Conservation (phyloP, 1,140 invertebrate species). For the Leptopilina boulardi region DNA sequence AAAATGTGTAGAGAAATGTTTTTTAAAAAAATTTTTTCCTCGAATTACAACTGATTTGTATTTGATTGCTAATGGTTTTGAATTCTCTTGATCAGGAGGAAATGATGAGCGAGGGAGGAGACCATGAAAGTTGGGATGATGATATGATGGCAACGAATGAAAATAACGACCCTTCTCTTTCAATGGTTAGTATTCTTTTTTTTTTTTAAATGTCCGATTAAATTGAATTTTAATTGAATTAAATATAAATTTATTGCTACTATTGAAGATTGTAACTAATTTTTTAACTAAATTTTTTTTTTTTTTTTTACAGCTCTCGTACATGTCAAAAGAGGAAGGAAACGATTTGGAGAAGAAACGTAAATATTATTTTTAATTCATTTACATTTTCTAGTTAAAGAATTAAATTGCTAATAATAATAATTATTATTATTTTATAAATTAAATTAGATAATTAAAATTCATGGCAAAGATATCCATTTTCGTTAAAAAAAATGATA, state of each 20-base stretch:
- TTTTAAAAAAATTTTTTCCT: too few relatives aligned
- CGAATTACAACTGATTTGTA: too few relatives aligned
- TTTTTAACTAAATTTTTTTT: background rate
- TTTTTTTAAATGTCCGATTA: conserved; percentile 17
- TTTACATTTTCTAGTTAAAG: too few relatives aligned
- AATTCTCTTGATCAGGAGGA: conserved; percentile 65
- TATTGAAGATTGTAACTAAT: too few relatives aligned
- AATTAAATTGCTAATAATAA: background rate
- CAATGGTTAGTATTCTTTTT: conserved; percentile 66
- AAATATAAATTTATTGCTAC: conserved; percentile 11
- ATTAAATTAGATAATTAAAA: too few relatives aligned
- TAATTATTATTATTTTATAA: background rate
- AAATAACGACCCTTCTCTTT: conserved; percentile 62
- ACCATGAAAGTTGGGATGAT: conserved; percentile 73
- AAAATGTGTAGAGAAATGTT: too few relatives aligned
- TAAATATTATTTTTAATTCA: too few relatives aligned
- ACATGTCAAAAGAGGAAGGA: conserved; percentile 69
- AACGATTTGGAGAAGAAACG: conserved; percentile 77
- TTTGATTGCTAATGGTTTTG: conserved; percentile 26
- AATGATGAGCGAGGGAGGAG: conserved; percentile 73
- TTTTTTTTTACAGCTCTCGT: conserved; percentile 69
- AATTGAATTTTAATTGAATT: conserved; percentile 12
- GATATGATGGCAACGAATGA: conserved; percentile 71
- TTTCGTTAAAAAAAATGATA: background rate
- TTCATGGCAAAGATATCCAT: too few relatives aligned